Conservation (phyloP, 92 coral and sea anemone species). For the Pocillopora grandis region DNA sequence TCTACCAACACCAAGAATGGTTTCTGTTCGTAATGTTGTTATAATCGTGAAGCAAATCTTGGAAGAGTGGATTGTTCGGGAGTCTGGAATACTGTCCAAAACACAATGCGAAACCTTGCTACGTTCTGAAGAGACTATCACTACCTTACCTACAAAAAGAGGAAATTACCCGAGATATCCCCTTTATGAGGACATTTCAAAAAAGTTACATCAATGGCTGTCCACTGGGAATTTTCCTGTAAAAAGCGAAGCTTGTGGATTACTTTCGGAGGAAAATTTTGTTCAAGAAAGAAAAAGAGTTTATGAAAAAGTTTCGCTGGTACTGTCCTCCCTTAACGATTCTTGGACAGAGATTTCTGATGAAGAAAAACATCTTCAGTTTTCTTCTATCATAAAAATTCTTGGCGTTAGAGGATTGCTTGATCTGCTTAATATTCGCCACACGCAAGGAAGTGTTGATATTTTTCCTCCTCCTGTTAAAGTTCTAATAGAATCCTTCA, state of each 20-base stretch:
- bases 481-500: slow-evolving; percentile 62
- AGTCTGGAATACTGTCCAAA: not conserved
- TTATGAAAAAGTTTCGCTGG: slow-evolving; percentile 17
- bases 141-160: not conserved
- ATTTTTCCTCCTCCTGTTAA: slow-evolving; percentile 70
- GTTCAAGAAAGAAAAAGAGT: slow-evolving; percentile 8
- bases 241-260: slow-evolving; percentile 38
- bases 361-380: slow-evolving; percentile 28
- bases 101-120: slow-evolving; percentile 25
- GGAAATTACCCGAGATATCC: slow-evolving; percentile 64
- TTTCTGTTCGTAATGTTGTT: not conserved
- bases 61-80: not conserved
- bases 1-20: not conserved
- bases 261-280: slow-evolving; percentile 51
- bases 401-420: slow-evolving; percentile 65
- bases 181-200: slow-evolving; percentile 64
- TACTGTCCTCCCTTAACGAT: slow-evolving; percentile 33
- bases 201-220: slow-evolving; percentile 61
- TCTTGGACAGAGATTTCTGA: slow-evolving; percentile 51
- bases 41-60: slow-evolving; percentile 4
- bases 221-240: slow-evolving; percentile 48
- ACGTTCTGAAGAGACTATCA: slow-evolving; percentile 7
- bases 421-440: slow-evolving; percentile 81
- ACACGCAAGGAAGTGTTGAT: slow-evolving; percentile 84
- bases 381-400: slow-evolving; percentile 31